Conservation (phyloP, 23 tunicate species). For the Trididemnum miniatum region DNA sequence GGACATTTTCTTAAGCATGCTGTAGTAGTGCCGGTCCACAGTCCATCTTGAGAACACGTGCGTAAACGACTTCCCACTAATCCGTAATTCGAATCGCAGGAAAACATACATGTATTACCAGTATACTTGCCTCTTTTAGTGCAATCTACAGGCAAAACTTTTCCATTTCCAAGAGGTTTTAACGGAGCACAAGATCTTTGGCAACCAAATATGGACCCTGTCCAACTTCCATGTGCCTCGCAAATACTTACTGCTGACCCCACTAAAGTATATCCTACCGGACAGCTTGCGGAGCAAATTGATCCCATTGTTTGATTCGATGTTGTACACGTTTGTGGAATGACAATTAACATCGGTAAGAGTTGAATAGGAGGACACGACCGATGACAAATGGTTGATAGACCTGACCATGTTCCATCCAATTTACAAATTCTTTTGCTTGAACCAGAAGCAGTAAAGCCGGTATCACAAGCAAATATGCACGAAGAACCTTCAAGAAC, state of each 20-base stretch:
- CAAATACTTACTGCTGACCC: neutral
- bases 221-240: neutral
- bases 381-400: neutral
- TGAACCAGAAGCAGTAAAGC: neutral
- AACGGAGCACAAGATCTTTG: slow-evolving; percentile 21
- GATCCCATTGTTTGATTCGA: neutral
- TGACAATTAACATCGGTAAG: neutral
- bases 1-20: slow-evolving; percentile 50
- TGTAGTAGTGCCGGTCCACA: slow-evolving; percentile 31
- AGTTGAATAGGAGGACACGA: neutral
- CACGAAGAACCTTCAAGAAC: slow-evolving; percentile 12
- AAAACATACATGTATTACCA: slow-evolving; percentile 25
- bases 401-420: slow-evolving; percentile 17
- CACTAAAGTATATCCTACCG: neutral
- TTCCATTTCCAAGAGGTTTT: slow-evolving; percentile 2
- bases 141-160: slow-evolving; percentile 34
- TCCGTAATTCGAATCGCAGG: slow-evolving; percentile 1
- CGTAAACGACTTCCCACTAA: neutral
- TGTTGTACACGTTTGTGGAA: neutral
- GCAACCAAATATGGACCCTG: neutral
- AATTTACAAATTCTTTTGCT: neutral
- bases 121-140: neutral
- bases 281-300: neutral
- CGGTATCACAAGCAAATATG: neutral
- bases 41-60: slow-evolving; percentile 15